phyloP scores from a whole-genome alignment of 2,888 invertebrate species.

The Drosophila rellima region DNA sequence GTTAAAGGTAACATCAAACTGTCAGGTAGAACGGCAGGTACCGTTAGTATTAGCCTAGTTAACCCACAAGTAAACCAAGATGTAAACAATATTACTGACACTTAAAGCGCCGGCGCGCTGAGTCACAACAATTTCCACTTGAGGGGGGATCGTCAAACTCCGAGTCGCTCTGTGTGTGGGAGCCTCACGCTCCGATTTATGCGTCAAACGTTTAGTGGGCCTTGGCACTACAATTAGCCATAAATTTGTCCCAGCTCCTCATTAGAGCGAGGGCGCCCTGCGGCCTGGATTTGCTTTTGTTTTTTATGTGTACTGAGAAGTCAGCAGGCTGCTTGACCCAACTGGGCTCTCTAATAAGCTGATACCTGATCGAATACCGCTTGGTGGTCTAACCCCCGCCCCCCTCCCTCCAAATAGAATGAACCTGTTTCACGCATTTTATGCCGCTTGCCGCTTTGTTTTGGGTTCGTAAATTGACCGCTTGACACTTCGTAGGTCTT shows the following conservation, averaged over 20 bases:
- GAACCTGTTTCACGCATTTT: slow-evolving; percentile 65
- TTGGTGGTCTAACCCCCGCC: slow-evolving; percentile 64
- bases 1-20: slow-evolving; percentile 26
- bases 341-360: slow-evolving; percentile 35
- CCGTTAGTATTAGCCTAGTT: slow-evolving; percentile 57
- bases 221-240: slow-evolving; percentile 75
- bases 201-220: slow-evolving; percentile 62
- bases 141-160: not conserved
- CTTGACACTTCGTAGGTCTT: slow-evolving; percentile 73
- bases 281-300: slow-evolving; percentile 11
- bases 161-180: slow-evolving; percentile 49
- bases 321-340: slow-evolving; percentile 64
- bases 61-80: slow-evolving; percentile 48
- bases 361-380: slow-evolving; percentile 54
- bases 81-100: slow-evolving; percentile 44
- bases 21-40: slow-evolving; percentile 40
- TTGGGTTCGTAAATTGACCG: slow-evolving; percentile 81
- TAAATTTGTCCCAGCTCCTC: slow-evolving; percentile 72
- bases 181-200: slow-evolving; percentile 55
- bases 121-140: slow-evolving; percentile 45
- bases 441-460: slow-evolving; percentile 66
- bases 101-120: slow-evolving; percentile 53
- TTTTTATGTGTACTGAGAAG: slow-evolving; percentile 70
- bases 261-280: slow-evolving; percentile 47
- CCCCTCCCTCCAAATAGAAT: slow-evolving; percentile 9